These are phyloP conservation scores for Tragopan temminckii DNA, from an alignment of 2,797 vertebrate species.

Conservation along the genomic window DNA sequence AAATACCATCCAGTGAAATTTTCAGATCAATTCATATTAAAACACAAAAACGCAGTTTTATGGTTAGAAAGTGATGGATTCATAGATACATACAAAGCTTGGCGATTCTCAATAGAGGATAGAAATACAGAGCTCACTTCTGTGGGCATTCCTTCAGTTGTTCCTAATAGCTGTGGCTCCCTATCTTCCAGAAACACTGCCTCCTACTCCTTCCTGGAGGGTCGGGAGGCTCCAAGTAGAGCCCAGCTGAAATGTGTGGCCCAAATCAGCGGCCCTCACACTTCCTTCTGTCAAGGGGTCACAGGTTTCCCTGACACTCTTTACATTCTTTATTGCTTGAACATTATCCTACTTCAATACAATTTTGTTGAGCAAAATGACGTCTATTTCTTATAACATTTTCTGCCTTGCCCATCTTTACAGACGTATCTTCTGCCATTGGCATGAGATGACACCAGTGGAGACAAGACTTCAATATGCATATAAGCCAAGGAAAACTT, in stretches of 20 bases:
- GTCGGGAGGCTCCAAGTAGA: neutral
- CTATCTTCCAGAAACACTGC: constrained; percentile 48
- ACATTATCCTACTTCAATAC: neutral
- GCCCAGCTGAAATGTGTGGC: neutral
- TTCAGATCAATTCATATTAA: constrained; percentile 30
- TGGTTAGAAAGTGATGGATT: constrained; percentile 5
- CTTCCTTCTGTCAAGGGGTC: constrained; percentile 26
- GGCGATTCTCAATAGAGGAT: neutral
- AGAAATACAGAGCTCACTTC: neutral
- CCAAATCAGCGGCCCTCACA: neutral
- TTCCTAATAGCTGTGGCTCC: neutral
- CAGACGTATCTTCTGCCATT: neutral
- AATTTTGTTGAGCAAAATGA: neutral
- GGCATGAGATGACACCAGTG: fast-evolving
- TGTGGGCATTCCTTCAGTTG: neutral
- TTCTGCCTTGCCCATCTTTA: neutral
- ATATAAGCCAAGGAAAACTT: neutral
- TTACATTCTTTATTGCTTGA: neutral
- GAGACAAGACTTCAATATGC: fast-evolving
- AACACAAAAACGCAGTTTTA: constrained; percentile 3
- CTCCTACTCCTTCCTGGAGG: neutral
- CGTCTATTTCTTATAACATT: neutral
- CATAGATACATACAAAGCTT: neutral
- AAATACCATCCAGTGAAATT: constrained; percentile 37
- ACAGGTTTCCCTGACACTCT: neutral